Evolutionary conservation across 2,113 vertebrate genomes (phyloP), one percentile per base, ranked within the genome.

Genomic region (Eurystomus gularis): DNA sequence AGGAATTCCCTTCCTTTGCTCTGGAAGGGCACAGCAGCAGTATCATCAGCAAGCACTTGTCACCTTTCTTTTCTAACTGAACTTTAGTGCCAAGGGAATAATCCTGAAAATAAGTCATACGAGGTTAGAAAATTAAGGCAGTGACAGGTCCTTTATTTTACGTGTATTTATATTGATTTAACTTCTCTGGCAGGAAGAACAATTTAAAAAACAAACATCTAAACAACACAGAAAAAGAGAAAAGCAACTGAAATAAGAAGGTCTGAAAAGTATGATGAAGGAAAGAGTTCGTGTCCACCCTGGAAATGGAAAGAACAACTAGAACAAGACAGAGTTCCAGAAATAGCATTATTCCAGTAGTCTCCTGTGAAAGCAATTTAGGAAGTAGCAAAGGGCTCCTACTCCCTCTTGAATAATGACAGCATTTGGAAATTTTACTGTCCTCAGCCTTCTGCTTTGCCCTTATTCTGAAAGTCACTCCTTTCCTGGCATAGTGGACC

Each of bases 131-230:
- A 82, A 61, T 68, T 23, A 77, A 75, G 33, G 40, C 14, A 65
- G 17, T 76, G 54, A 40, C 8, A 48, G 10, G 4, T 40, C 71
- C 60, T 81, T 64, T 69, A 23, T 72, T 92, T 81, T 73, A 54
- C 8, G 35, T 44, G 48, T 7, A 31, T 57, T 73, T 70, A 33
- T 35, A 79, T 8, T 46, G 25, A 64, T 52, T 87, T 62, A 6
- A 90, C 75, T 94, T 79, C 85, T 81, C 78, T 79, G 40, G 37
- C 73, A 95, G 89, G n/a, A 86, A 72, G 58, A 93, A 51, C 35
- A 70, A 62, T 64, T 90, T 33, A 12, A 85, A 51, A 95, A 88
- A 2, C 31, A 87, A 62, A 44, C 16, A 68, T 6, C 71, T 65
- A 52, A 94, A 88, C 51, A 55, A 94, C n/a, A 61, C 17, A 79